Percentiles rank a stretch among this genome's conserved stretches.
phyloP scores from a whole-genome alignment of 2,113 vertebrate species.

The Pachycephala philippinensis region DNA sequence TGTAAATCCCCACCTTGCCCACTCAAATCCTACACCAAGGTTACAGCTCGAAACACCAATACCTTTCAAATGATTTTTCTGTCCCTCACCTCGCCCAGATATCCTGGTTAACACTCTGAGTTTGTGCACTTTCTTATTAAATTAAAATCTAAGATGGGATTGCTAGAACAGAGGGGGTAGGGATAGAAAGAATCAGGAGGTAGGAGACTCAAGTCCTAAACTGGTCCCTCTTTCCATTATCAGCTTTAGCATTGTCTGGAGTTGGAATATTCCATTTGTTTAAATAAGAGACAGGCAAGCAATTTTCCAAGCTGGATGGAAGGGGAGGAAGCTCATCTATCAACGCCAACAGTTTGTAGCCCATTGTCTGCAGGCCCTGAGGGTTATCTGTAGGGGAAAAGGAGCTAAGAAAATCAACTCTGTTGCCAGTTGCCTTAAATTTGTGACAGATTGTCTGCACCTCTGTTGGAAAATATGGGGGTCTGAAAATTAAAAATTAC shows the following conservation, averaged over 20 bases:
- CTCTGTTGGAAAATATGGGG: not conserved
- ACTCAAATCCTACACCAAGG: not conserved
- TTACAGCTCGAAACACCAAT: not conserved
- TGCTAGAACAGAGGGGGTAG: not conserved
- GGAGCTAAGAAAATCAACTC: not conserved
- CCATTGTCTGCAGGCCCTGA: constrained; percentile 8
- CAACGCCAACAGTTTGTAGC: not conserved
- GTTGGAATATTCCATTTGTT: constrained; percentile 4
- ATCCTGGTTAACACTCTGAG: not conserved
- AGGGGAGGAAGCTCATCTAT: constrained; percentile 21
- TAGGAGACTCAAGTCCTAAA: not conserved
- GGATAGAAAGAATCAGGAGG: not conserved
- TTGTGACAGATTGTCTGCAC: not conserved
- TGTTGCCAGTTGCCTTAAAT: not conserved
- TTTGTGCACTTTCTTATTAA: not conserved
- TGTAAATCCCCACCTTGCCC: not conserved
- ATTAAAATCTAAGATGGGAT: not conserved
- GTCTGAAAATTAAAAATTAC: not conserved
- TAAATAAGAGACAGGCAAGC: not conserved
- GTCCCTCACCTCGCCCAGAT: fast-evolving
- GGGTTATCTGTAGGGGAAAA: constrained; percentile 13
- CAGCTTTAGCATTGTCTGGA: not conserved
- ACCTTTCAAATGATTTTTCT: not conserved
- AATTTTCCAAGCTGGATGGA: not conserved
- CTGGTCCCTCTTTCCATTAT: not conserved